These are phyloP conservation scores for Sebastes hubbsi DNA, from an alignment of 2,797 vertebrate species.

Conservation along the genomic window DNA sequence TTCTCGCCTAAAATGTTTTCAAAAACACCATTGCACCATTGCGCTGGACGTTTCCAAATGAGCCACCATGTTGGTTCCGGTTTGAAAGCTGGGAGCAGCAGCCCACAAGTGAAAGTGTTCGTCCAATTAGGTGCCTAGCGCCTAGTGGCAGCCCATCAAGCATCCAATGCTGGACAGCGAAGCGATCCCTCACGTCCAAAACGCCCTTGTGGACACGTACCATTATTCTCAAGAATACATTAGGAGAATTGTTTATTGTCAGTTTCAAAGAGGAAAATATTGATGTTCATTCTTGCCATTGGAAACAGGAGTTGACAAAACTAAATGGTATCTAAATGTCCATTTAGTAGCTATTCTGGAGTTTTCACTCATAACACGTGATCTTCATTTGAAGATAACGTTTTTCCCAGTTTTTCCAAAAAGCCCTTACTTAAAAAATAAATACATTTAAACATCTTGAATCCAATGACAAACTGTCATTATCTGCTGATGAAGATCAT, in stretches of 20 bases:
- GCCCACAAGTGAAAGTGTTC: no score
- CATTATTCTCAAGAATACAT: not conserved
- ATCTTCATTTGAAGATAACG: not conserved
- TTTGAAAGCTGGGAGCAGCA: no score
- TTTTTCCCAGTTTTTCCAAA: not conserved
- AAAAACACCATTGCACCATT: no score
- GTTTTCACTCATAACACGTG: not conserved
- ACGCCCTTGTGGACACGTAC: no score
- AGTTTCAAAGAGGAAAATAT: not conserved
- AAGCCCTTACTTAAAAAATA: not conserved
- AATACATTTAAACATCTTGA: not conserved
- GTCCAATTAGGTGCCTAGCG: no score
- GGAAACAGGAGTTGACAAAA: not conserved
- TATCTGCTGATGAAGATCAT: not conserved
- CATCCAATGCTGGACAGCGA: no score
- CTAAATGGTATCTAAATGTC: not conserved
- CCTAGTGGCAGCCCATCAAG: no score
- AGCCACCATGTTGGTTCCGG: no score
- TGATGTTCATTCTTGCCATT: not conserved
- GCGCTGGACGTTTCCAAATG: no score
- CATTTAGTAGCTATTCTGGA: not conserved
- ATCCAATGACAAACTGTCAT: not conserved
- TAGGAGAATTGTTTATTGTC: not conserved
- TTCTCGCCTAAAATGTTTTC: no score
- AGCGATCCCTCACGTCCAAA: accelerated